Percentiles rank a stretch among this genome's conserved stretches.
These are phyloP conservation scores for Elanus axillaris DNA, from an alignment of 2,113 vertebrate species.

Conservation along the genomic window DNA sequence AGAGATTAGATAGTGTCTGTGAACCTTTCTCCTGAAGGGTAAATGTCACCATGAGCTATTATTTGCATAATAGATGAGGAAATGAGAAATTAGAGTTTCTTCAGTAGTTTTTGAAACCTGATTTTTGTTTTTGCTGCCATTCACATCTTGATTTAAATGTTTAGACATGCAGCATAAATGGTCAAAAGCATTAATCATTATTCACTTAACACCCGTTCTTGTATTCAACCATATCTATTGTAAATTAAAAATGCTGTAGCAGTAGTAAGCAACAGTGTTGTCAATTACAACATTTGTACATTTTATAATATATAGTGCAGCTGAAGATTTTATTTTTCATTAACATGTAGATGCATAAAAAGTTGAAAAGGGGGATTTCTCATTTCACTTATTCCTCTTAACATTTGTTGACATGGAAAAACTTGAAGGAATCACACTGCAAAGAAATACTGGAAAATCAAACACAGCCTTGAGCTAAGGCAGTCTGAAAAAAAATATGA, in stretches of 20 bases:
- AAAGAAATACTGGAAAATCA: not conserved
- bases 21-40: not conserved
- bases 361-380: not conserved
- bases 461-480: not conserved
- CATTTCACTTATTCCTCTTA: not conserved
- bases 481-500: not conserved
- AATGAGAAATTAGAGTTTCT: not conserved
- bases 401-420: not conserved
- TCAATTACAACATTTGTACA: not conserved
- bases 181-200: not conserved
- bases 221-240: not conserved
- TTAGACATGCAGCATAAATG: not conserved
- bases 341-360: not conserved
- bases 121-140: not conserved
- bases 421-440: not conserved
- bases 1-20: not conserved
- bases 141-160: not conserved
- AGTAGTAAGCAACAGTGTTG: constrained; percentile 1
- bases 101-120: not conserved
- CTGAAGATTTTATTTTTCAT: not conserved
- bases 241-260: constrained; percentile 25
- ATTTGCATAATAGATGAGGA: constrained; percentile 3
- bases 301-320: not conserved
- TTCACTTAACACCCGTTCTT: not conserved
- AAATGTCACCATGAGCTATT: not conserved